A percentile compares a stretch with the other conserved stretches of the same genome.
phyloP scores from a whole-genome alignment of 2,113 vertebrate species.

The Triplophysa siluroides region DNA sequence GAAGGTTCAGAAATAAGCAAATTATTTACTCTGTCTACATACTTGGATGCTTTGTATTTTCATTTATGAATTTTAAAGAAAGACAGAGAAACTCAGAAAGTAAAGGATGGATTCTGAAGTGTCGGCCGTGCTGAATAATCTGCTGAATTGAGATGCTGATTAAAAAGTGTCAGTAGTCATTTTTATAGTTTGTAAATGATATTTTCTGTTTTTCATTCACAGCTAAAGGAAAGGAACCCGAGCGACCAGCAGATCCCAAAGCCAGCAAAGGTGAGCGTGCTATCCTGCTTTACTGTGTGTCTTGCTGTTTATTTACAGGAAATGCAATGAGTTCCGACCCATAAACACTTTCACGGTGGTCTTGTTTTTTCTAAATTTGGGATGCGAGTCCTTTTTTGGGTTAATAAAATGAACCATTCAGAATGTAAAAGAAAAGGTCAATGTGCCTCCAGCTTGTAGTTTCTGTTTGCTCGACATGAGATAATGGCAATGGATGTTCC shows the following conservation, averaged over 20 bases:
- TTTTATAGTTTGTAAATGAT: not conserved
- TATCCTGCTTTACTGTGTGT: not conserved
- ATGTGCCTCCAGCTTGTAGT: not conserved
- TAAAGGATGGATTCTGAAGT: not conserved
- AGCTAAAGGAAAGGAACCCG: constrained; percentile 95
- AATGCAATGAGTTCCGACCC: not conserved
- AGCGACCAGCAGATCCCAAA: constrained; percentile 83
- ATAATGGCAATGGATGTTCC: too few relatives aligned
- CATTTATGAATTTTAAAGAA: not conserved
- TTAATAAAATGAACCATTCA: not conserved
- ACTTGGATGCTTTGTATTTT: not conserved
- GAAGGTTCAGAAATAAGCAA: not conserved
- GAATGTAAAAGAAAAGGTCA: not conserved
- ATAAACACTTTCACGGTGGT: not conserved
- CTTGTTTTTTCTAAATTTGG: not conserved
- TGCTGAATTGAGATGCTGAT: not conserved
- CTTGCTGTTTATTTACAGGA: not conserved
- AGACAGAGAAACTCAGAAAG: not conserved
- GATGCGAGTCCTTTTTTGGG: not conserved
- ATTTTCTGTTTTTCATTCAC: constrained; percentile 59
- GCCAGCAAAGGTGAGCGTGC: constrained; percentile 83
- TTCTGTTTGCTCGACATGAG: too few relatives aligned
- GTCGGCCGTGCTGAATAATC: not conserved
- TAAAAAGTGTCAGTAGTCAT: not conserved
- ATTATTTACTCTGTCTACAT: not conserved